phyloP scores from a whole-genome alignment of 1,140 invertebrate genomes.

The Bombus pyrosoma region DNA sequence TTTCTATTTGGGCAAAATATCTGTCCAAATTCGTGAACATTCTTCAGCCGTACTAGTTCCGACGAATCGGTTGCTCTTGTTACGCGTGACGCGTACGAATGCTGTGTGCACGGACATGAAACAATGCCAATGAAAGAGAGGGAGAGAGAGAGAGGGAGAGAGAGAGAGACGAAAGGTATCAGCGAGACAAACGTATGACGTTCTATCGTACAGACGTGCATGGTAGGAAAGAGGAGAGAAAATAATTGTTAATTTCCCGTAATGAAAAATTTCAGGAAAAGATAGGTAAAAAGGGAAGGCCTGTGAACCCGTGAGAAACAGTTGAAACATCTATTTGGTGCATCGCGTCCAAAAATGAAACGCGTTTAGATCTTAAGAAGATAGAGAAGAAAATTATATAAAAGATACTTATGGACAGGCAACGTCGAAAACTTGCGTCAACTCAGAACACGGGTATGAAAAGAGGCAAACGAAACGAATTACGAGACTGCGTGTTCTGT shows the following conservation, averaged over 20 bases:
- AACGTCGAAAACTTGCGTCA: constrained; percentile 69
- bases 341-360: background rate
- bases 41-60: constrained; percentile 44
- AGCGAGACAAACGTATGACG: background rate
- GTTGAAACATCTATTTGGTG: constrained; percentile 19
- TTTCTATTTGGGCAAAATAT: background rate
- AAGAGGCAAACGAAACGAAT: background rate
- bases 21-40: constrained; percentile 27
- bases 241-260: background rate
- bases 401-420: constrained; percentile 63
- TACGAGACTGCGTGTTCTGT: constrained; percentile 4
- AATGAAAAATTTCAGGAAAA: fast-evolving
- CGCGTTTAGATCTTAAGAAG: constrained; percentile 44
- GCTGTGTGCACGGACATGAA: background rate
- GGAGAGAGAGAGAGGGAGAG: background rate
- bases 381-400: constrained; percentile 38
- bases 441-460: constrained; percentile 11
- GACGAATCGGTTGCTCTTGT: constrained; percentile 32
- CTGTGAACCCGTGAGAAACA: constrained; percentile 3
- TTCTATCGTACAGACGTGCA: background rate
- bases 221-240: background rate
- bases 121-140: too few relatives aligned
- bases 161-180: too few relatives aligned
- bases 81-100: constrained; percentile 4
- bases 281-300: background rate